Conservation (phyloP, 2,113 vertebrate species). For the Casuarius casuarius region DNA sequence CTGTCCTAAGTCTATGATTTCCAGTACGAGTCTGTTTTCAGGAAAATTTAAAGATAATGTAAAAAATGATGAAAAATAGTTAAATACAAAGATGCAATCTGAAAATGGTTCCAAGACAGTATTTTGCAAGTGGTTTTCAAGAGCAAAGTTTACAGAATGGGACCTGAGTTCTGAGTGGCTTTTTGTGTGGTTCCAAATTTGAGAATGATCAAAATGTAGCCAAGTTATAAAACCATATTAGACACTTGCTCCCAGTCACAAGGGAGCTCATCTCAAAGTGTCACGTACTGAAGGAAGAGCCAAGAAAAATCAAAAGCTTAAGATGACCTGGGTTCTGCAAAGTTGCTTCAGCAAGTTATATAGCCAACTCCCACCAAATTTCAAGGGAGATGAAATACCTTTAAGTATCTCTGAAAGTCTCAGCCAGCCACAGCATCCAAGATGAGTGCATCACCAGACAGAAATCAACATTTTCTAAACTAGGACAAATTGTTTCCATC, state of each 20-base stretch:
- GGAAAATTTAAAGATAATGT: neutral
- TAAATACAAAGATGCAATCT: neutral
- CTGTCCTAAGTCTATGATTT: neutral
- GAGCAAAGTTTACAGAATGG: neutral
- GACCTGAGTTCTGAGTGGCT: neutral
- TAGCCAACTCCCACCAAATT: rapidly evolving
- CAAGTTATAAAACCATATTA: neutral
- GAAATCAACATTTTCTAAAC: neutral
- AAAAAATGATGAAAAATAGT: neutral
- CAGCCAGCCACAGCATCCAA: neutral
- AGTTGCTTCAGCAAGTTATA: neutral
- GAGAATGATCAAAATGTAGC: neutral
- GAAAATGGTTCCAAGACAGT: neutral
- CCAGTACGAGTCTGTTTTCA: neutral
- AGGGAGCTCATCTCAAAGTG: neutral
- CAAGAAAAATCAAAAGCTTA: neutral
- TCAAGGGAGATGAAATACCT: neutral
- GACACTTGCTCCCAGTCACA: neutral
- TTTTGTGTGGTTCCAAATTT: neutral
- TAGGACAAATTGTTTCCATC: neutral
- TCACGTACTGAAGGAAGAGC: neutral
- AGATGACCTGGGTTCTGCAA: neutral
- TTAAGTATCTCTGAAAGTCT: neutral
- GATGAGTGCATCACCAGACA: neutral
- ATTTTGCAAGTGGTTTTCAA: neutral